These are phyloP conservation scores for Bovichtus diacanthus DNA, from an alignment of 2,797 vertebrate genomes.

Conservation along the genomic window DNA sequence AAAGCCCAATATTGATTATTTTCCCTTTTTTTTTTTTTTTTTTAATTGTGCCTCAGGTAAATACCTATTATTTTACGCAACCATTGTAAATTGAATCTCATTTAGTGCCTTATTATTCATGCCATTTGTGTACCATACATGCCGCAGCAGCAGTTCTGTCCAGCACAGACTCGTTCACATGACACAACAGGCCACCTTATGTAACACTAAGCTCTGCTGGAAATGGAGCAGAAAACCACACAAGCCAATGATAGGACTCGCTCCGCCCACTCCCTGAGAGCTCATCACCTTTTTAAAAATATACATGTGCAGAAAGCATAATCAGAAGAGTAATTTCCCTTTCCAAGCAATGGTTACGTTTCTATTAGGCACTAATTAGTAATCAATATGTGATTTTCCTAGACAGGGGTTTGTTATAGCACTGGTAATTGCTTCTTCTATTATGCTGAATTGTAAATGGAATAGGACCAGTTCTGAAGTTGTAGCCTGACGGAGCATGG, in stretches of 20 bases:
- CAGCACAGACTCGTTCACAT: slow-evolving; percentile 64
- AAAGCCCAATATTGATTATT: not conserved
- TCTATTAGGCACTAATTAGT: slow-evolving; percentile 78
- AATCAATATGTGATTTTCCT: slow-evolving; percentile 73
- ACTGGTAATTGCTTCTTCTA: slow-evolving; percentile 72
- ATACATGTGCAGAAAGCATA: slow-evolving; percentile 53
- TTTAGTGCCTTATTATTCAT: not conserved
- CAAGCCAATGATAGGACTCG: slow-evolving; percentile 45
- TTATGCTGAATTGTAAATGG: slow-evolving; percentile 73
- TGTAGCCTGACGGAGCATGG: slow-evolving; percentile 41
- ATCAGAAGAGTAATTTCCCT: slow-evolving; percentile 67
- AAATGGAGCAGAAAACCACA: slow-evolving; percentile 78
- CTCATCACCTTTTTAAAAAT: slow-evolving; percentile 43
- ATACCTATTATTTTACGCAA: not conserved
- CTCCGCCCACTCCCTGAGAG: slow-evolving; percentile 26
- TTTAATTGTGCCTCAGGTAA: not conserved
- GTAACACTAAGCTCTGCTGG: slow-evolving; percentile 71
- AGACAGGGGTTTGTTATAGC: slow-evolving; percentile 59
- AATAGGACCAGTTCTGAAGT: slow-evolving; percentile 60
- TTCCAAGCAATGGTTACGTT: slow-evolving; percentile 63
- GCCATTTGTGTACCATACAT: slow-evolving; percentile 13
- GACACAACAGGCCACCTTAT: slow-evolving; percentile 70
- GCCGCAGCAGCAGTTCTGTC: slow-evolving; percentile 41
- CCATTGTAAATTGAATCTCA: not conserved
- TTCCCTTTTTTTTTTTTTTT: not conserved